Evolutionary conservation across 2,888 invertebrate species (phyloP).

Genomic region (Temnothorax ravouxi): DNA sequence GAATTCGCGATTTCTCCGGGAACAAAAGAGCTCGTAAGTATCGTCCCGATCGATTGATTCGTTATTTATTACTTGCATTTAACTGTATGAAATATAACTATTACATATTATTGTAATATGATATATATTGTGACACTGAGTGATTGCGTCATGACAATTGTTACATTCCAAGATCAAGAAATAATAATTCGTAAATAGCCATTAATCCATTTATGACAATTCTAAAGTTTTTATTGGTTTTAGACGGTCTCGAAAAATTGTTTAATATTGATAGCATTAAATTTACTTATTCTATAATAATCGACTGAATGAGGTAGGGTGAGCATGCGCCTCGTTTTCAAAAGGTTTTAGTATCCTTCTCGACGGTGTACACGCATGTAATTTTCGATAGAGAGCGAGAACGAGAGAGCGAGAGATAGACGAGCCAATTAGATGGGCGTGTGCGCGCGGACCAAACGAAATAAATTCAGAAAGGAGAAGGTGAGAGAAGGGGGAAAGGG

Average conservation of each 20-base stretch:
- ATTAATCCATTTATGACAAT: not conserved
- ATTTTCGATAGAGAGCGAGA: constrained; percentile 40
- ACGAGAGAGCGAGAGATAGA: constrained; percentile 31
- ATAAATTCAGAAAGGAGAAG: constrained; percentile 71
- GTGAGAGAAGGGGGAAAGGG: constrained; percentile 45
- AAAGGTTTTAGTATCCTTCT: constrained; percentile 46
- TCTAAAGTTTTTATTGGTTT: not conserved
- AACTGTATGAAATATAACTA: not conserved
- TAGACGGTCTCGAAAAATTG: not conserved
- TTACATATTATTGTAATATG: not conserved
- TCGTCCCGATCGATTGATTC: constrained; percentile 34
- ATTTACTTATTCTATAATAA: not conserved
- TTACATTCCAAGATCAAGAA: not conserved
- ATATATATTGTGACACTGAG: not conserved
- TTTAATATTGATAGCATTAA: not conserved
- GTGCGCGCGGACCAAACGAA: constrained; percentile 69
- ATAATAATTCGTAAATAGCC: not conserved
- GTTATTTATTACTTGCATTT: constrained; percentile 28
- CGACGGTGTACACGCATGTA: constrained; percentile 21
- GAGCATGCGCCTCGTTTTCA: constrained; percentile 34
- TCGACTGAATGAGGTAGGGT: not conserved
- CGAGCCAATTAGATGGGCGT: constrained; percentile 80
- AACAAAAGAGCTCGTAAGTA: constrained; percentile 10
- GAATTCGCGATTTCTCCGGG: constrained; percentile 25
- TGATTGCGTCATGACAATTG: not conserved